Percentiles rank a stretch among this genome's conserved stretches.
These are phyloP conservation scores for Sipha maydis DNA, from an alignment of 2,888 invertebrate species.

Conservation along the genomic window DNA sequence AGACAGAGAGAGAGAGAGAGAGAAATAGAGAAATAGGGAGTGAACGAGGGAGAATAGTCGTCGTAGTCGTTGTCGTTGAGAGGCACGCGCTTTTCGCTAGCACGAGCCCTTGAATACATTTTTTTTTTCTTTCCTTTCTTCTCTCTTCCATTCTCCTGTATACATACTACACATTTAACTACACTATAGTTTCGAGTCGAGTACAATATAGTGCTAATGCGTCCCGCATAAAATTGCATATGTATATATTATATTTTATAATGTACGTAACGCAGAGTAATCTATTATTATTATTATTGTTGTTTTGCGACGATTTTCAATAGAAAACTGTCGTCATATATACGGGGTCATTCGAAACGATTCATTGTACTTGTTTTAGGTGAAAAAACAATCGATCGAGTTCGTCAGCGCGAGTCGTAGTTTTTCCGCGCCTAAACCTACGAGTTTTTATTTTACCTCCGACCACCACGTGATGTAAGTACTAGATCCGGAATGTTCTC, in stretches of 20 bases:
- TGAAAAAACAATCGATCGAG: too few species aligned
- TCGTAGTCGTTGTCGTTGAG: background rate
- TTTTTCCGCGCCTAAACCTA: too few species aligned
- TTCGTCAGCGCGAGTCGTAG: too few species aligned
- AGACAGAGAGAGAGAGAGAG: background rate
- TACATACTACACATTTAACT: background rate
- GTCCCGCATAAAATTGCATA: background rate
- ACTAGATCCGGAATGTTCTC: too few species aligned
- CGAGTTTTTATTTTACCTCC: too few species aligned
- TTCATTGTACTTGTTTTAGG: too few species aligned
- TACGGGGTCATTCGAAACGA: too few species aligned
- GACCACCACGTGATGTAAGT: too few species aligned
- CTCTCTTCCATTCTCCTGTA: background rate
- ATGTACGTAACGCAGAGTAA: background rate
- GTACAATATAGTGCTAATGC: constrained; percentile 9
- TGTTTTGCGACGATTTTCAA: background rate
- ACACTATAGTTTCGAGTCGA: background rate
- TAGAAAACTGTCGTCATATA: too few species aligned
- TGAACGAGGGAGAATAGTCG: background rate
- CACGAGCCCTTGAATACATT: background rate
- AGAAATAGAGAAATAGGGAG: background rate
- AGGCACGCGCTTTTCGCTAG: background rate
- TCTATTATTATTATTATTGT: background rate
- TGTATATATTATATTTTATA: background rate
- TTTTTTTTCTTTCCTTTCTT: background rate